Evolutionary conservation across 1,140 invertebrate species (phyloP), one percentile per base, ranked within the genome.

Genomic region (Halictus rubicundus): DNA sequence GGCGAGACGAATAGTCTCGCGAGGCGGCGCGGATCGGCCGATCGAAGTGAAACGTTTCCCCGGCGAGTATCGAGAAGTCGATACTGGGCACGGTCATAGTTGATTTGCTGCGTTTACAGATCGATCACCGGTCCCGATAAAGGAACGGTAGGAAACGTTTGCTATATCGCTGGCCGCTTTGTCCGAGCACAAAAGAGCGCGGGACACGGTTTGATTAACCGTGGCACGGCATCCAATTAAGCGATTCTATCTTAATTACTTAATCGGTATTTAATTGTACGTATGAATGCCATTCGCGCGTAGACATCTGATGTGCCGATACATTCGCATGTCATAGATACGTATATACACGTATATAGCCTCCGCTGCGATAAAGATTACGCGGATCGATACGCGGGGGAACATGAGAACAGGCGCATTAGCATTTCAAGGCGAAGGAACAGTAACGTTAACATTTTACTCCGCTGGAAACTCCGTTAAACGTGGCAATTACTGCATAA

Each of bases 221-320:
- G 75, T 65, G 71, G 32, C 72, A 78, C 70, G 63, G 63, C 75
- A 73, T 76, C 75, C 64, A 76, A 86, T 86, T 86, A 85, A 82
- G 39, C 76, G 80, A 86, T 86, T 37, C 71, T 76, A 85, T 86
- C 84, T 79, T 82, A 85, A 86, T 86, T 86, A 82, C 84, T 86
- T 82, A 86, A 86, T 86, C 75, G 84, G 69, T 60, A 59, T 75
- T 79, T 85, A 85, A 86, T 86, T 86, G 75, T 71, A 82, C 59
- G 63, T 85, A 79, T 72, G 64, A 77, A 71, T 80, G 73, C 71
- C 79, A 77, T 81, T 86, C 68, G 69, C 63, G 60, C 32, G 57
- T 80, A 14, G 10, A 79, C 75, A 69, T 72, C 74, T 61, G 82
- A 85, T 84, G 80, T 32, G 82, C 10, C 68, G 74, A 82, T 82